Percentiles rank a stretch among this genome's conserved stretches.
Evolutionary conservation across 2,888 invertebrate species (phyloP).

Genomic region (Opisthograptis luteolata): DNA sequence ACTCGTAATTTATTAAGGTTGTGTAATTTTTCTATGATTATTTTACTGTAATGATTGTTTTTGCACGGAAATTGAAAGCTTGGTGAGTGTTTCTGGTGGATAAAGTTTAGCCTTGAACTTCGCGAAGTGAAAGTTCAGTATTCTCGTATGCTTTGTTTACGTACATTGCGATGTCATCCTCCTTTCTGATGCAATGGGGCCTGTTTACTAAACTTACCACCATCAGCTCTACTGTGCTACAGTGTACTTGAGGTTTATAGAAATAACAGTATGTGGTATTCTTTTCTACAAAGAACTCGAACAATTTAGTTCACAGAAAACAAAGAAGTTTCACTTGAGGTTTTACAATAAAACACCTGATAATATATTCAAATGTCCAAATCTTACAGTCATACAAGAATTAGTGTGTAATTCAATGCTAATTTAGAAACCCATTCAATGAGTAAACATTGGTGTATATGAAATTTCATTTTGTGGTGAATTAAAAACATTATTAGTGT

Average conservation of each 20-base stretch:
- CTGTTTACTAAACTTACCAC: constrained; percentile 15
- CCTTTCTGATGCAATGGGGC: constrained; percentile 43
- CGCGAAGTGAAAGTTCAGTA: constrained; percentile 48
- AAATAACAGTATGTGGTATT: too few relatives aligned
- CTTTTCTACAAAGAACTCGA: too few relatives aligned
- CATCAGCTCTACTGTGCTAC: too few relatives aligned
- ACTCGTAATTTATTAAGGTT: constrained; percentile 40
- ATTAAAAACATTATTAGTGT: too few relatives aligned
- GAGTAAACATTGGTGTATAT: too few relatives aligned
- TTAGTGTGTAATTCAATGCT: not conserved
- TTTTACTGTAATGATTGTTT: not conserved
- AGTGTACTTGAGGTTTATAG: too few relatives aligned
- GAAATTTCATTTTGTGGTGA: too few relatives aligned
- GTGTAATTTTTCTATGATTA: constrained; percentile 7
- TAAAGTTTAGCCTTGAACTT: constrained; percentile 64
- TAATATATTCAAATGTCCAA: too few relatives aligned
- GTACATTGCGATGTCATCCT: constrained; percentile 39
- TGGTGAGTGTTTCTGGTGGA: constrained; percentile 3
- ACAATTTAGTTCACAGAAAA: too few relatives aligned
- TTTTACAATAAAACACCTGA: too few relatives aligned
- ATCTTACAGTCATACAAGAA: constrained; percentile 2
- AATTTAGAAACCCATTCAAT: not conserved
- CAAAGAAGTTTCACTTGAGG: too few relatives aligned
- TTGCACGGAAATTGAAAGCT: constrained; percentile 3
- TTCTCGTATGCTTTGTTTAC: constrained; percentile 49